Base-by-base conservation (phyloP, 2,888 invertebrate genomes). In the Erannis defoliaria region DNA sequence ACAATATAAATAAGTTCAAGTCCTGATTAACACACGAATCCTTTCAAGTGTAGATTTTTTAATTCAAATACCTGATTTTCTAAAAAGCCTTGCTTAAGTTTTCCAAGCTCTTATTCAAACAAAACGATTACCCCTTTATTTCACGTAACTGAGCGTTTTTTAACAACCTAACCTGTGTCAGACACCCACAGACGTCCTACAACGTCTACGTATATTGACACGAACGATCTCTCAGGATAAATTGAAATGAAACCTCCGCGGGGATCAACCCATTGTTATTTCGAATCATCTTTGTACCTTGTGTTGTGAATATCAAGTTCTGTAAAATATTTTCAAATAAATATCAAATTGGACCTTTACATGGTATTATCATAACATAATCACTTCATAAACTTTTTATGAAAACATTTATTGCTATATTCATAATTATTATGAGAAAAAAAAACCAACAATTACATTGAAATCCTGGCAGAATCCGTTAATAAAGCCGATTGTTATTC, bases 231-330 rank as follows among this genome's bases (percentile, higher is more conserved):
- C 16, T 31, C 46, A 31, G 14, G 6, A 14, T 21, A 59, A 53
- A 59, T 53, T 53, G 59, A 59, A 59, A 53, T 46, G 46, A 50
- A 38, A 46, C 40, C 53, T 46, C 58, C 35, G 0, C 23, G 23
- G 53, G 40, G 59, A 53, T 53, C 45, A 50, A 21, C 9, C 35
- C 19, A 53, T 46, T 53, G 45, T 53, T 35, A 57, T 57, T 50
- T 43, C 37, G 18, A 49, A 42, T 43, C 43, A 50, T 29, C 57
- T 50, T 42, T 33, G 26, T 38, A 40, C 6, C 33, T 33, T 35
- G 49, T 49, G 35, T 42, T 18, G 18, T 46, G 31, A 45, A 55
- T 50, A 35, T 45, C 42, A 21, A 50, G n/a, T 38, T 51, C 16
- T 38, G 16, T 38, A 38, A 51, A 51, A 38, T 38, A 29, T 18